Evolutionary conservation across 1,140 invertebrate genomes (phyloP).

Genomic region (Pygmarrhopalites habei): DNA sequence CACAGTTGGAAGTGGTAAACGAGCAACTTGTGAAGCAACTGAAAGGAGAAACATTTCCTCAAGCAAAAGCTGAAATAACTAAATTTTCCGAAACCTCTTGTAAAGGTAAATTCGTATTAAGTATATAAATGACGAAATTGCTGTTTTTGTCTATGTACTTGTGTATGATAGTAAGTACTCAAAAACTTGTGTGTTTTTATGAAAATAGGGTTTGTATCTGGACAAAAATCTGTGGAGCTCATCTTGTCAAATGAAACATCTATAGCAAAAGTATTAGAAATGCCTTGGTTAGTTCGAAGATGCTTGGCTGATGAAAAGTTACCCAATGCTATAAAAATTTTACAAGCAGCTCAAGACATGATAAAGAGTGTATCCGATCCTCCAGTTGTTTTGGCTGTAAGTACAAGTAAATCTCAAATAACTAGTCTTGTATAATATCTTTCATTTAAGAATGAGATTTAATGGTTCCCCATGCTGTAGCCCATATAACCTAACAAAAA

Average conservation of each 20-base stretch:
- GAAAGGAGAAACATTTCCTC: slow-evolving; percentile 25
- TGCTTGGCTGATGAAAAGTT: slow-evolving; percentile 36
- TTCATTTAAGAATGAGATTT: too few relatives aligned
- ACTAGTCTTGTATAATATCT: too few relatives aligned
- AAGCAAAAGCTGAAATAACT: slow-evolving; percentile 13
- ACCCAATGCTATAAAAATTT: slow-evolving; percentile 37
- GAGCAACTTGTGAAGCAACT: slow-evolving; percentile 26
- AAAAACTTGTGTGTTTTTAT: too few relatives aligned
- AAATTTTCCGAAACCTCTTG: slow-evolving; percentile 26
- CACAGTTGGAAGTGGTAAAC: slow-evolving; percentile 30
- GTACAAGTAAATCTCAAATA: too few relatives aligned
- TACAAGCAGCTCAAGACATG: slow-evolving; percentile 33
- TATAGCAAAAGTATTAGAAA: slow-evolving; percentile 27
- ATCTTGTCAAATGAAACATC: background rate
- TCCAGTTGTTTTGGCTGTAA: slow-evolving; percentile 17
- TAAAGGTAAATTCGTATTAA: too few relatives aligned
- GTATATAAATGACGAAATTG: slow-evolving; percentile 11
- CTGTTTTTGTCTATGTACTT: too few relatives aligned
- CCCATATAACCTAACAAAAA: too few relatives aligned
- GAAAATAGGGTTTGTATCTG: too few relatives aligned
- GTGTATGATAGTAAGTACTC: too few relatives aligned
- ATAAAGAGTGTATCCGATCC: slow-evolving; percentile 23
- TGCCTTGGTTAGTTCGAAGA: slow-evolving; percentile 34
- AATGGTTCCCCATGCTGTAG: too few relatives aligned
- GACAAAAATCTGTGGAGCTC: background rate